Evolutionary conservation across 2,888 invertebrate species (phyloP), one percentile per base, ranked within the genome.

Genomic region (Colletes collaris): DNA sequence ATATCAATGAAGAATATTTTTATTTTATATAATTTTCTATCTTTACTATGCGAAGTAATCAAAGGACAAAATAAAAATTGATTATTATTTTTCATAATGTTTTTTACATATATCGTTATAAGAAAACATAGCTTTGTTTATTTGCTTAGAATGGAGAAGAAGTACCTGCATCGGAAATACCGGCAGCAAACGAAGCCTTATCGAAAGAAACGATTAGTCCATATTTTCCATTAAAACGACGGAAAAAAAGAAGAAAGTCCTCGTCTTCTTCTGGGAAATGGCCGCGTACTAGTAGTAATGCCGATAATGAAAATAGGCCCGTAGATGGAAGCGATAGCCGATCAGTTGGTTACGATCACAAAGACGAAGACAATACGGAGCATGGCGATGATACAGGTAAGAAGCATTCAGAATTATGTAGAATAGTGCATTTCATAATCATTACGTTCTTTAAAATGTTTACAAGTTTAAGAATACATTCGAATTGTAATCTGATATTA

Each of bases 191-290:
- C 73, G 93, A 94, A 89, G 84, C 93, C 84, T 80, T 92, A 44
- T 88, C 93, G 0, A 91, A 91, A 52, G 93, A 94, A 87, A 90
- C 91, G 35, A 93, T 94, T 68, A 94, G 94, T 86, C 93, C 94
- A 68, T 94, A 93, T 85, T 93, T 94, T 74, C 94, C 94, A 46
- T 93, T 94, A 55, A 93, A 94, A 49, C 93, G 94, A 83, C 93
- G 94, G 69, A 95, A 94, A 89, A 94, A 94, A 77, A 93, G 94
- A 81, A 93, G 94, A 79, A 94, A 94, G 79, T 90, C 90, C 3
- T 90, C 92, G 10, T 89, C 89, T 1, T 89, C 90, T 16, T 88
- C 88, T 8, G 89, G 90, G 56, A 92, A 92, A 78, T 90, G 90
- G 91, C 86, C 91, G 27, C 88, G 89, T 37, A 84, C 77, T 65